A percentile compares a stretch with the other conserved stretches of the same genome.
Evolutionary conservation across 2,113 vertebrate species (phyloP).

Genomic region (Tragelaphus scriptus): DNA sequence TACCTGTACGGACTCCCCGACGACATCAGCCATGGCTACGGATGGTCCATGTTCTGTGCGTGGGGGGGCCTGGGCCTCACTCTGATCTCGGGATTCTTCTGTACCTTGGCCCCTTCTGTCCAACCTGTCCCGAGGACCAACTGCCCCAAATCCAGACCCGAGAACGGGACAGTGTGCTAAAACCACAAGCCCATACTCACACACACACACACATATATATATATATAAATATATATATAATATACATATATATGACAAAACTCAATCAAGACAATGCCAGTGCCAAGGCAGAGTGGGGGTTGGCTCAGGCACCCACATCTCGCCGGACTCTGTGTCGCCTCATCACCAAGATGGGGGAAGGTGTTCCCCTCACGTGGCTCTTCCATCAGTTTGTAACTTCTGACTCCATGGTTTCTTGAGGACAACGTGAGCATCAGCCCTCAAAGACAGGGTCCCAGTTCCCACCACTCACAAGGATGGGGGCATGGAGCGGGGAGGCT

Average conservation of each 20-base stretch:
- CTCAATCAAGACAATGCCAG: slow-evolving; percentile 75
- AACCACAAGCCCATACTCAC: slow-evolving; percentile 64
- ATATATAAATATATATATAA: slow-evolving; percentile 78
- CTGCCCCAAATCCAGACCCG: slow-evolving; percentile 95
- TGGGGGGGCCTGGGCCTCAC: slow-evolving; percentile 98
- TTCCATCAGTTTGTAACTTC: slow-evolving; percentile 77
- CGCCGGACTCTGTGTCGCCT: slow-evolving; percentile 73
- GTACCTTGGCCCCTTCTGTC: slow-evolving; percentile 96
- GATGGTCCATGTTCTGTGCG: slow-evolving; percentile 99
- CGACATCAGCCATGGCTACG: slow-evolving; percentile 97
- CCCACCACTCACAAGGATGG: slow-evolving; percentile 41
- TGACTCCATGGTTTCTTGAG: slow-evolving; percentile 71
- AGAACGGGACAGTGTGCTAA: slow-evolving; percentile 98
- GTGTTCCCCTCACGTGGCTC: slow-evolving; percentile 72
- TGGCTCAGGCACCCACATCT: slow-evolving; percentile 75
- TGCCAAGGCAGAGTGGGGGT: slow-evolving; percentile 79
- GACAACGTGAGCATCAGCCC: slow-evolving; percentile 51
- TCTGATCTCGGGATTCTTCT: slow-evolving; percentile 97
- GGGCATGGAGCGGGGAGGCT: slow-evolving; percentile 56
- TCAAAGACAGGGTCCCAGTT: slow-evolving; percentile 24
- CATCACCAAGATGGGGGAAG: slow-evolving; percentile 72
- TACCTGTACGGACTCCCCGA: slow-evolving; percentile 95
- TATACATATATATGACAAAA: slow-evolving; percentile 73
- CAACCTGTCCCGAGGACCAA: slow-evolving; percentile 96
- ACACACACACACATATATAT: slow-evolving; percentile 63